Conservation (phyloP, 2,113 vertebrate species). For the Sylvicapra grimmia region DNA sequence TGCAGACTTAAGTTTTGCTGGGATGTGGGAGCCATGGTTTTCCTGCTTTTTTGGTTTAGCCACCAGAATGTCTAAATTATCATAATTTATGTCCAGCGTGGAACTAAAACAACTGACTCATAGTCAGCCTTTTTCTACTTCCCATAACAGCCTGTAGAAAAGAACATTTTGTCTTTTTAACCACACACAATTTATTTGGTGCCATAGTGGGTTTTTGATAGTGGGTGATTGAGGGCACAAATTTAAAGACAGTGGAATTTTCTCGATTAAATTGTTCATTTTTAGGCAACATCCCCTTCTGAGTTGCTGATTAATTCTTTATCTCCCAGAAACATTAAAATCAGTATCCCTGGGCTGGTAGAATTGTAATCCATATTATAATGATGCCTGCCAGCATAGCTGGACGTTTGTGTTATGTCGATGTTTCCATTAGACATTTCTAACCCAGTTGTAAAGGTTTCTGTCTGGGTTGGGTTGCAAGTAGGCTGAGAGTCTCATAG, state of each 20-base stretch:
- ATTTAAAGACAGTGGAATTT: conserved; percentile 63
- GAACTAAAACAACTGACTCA: conserved; percentile 76
- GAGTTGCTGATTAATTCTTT: conserved; percentile 62
- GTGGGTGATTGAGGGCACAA: conserved; percentile 47
- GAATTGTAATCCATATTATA: conserved; percentile 37
- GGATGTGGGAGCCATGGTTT: conserved; percentile 62
- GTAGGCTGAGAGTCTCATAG: neutral
- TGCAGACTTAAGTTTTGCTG: conserved; percentile 33
- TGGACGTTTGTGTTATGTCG: conserved; percentile 24
- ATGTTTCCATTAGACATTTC: conserved; percentile 32
- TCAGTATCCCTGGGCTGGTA: neutral
- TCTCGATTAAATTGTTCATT: conserved; percentile 53
- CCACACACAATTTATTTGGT: conserved; percentile 70
- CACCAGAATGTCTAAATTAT: conserved; percentile 77
- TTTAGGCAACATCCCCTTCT: conserved; percentile 57
- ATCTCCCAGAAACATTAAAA: conserved; percentile 58
- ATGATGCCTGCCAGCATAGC: neutral
- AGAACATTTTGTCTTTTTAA: conserved; percentile 74
- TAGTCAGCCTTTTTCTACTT: conserved; percentile 74
- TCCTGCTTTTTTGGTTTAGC: conserved; percentile 74
- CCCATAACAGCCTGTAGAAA: conserved; percentile 72
- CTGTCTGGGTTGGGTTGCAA: conserved; percentile 32
- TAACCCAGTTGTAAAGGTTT: conserved; percentile 31
- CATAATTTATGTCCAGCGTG: conserved; percentile 70
- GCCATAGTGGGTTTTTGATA: conserved; percentile 72